Conservation (phyloP, 2,888 invertebrate genomes). For the Agonopterix arenella region DNA sequence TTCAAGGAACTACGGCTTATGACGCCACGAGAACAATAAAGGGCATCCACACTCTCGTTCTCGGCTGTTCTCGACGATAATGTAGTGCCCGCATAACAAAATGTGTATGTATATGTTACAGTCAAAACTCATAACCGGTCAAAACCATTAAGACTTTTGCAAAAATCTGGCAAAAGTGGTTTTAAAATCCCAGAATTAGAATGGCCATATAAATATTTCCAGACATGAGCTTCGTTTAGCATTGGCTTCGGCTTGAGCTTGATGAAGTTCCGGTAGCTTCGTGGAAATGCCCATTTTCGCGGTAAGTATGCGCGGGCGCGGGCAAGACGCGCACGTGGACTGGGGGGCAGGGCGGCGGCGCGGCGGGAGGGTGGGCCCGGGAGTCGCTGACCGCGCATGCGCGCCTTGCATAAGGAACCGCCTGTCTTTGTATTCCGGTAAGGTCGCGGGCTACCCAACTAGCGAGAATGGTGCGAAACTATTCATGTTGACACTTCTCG, state of each 20-base stretch:
- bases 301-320: conserved; percentile 38
- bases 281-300: conserved; percentile 68
- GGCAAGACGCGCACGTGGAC: conserved; percentile 19
- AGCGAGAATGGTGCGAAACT: conserved; percentile 62
- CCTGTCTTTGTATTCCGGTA: conserved; percentile 61
- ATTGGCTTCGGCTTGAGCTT: conserved; percentile 11
- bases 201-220: too few relatives aligned
- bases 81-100: too few relatives aligned
- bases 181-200: too few relatives aligned
- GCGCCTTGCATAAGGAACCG: conserved; percentile 54
- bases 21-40: too few relatives aligned
- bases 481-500: conserved; percentile 56
- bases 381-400: conserved; percentile 66
- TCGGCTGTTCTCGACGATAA: too few relatives aligned
- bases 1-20: too few relatives aligned
- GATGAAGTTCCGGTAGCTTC: conserved; percentile 59
- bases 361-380: conserved; percentile 18
- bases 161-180: too few relatives aligned
- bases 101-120: too few relatives aligned
- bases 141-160: too few relatives aligned
- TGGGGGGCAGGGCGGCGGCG: background rate
- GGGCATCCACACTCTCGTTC: too few relatives aligned
- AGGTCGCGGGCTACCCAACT: conserved; percentile 56
- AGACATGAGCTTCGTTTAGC: too few relatives aligned
- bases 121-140: too few relatives aligned